These are phyloP conservation scores for Philereme transversata DNA, from an alignment of 2,888 invertebrate species.

Conservation along the genomic window DNA sequence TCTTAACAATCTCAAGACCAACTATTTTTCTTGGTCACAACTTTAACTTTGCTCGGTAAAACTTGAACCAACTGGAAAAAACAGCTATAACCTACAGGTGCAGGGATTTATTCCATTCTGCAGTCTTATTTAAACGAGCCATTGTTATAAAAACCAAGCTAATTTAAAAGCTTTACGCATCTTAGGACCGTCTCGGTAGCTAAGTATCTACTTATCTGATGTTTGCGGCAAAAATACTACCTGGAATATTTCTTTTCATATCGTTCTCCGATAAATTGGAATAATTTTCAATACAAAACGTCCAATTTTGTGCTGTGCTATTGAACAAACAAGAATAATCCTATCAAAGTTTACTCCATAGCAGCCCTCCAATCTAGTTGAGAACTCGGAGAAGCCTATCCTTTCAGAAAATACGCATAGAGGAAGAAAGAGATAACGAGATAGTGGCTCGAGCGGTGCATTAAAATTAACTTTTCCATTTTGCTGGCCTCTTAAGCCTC, in stretches of 20 bases:
- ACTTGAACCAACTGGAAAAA: constrained; percentile 44
- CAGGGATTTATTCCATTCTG: constrained; percentile 6
- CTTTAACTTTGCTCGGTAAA: constrained; percentile 43
- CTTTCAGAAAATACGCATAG: constrained; percentile 21
- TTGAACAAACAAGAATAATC: constrained; percentile 20
- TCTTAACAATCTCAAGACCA: constrained; percentile 36
- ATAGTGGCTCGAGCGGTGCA: constrained; percentile 47
- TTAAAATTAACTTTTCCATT: constrained; percentile 59
- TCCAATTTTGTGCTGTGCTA: constrained; percentile 10
- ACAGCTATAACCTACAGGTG: constrained; percentile 40
- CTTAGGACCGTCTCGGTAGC: too few species aligned
- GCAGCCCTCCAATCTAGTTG: constrained; percentile 20
- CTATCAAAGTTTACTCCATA: constrained; percentile 16
- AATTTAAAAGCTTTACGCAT: too few species aligned
- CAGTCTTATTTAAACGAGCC: constrained; percentile 2
- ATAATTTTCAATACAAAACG: too few species aligned
- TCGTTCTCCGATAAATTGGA: too few species aligned
- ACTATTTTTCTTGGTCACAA: constrained; percentile 52
- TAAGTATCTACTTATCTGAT: too few species aligned
- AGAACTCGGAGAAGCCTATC: constrained; percentile 20
- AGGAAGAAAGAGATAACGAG: constrained; percentile 45
- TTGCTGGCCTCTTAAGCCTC: constrained; percentile 48
- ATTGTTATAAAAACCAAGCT: background rate
- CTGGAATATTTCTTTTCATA: too few species aligned
- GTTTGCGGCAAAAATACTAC: too few species aligned